A percentile compares a stretch with the other conserved stretches of the same genome.
phyloP scores from a whole-genome alignment of 2,113 vertebrate species.

The Carettochelys insculpta region DNA sequence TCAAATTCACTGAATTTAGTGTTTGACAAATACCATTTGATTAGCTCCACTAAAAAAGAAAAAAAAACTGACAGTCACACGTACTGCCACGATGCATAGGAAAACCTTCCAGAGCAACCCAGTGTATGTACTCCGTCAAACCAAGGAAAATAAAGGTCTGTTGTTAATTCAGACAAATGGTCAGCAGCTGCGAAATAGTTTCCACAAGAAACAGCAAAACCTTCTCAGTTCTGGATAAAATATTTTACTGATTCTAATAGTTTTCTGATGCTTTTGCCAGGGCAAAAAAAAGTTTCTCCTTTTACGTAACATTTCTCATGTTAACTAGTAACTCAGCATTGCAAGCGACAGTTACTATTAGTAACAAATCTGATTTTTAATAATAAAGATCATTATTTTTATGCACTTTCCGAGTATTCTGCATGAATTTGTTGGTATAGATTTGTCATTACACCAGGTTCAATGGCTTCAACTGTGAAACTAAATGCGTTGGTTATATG shows the following conservation, averaged over 20 bases:
- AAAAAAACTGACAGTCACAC: slow-evolving; percentile 17
- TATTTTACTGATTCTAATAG: slow-evolving; percentile 6
- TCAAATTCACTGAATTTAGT: background rate
- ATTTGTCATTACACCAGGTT: background rate
- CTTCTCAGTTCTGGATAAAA: slow-evolving; percentile 49
- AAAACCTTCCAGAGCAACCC: slow-evolving; percentile 56
- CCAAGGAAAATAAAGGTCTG: slow-evolving; percentile 74
- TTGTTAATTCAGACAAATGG: slow-evolving; percentile 78
- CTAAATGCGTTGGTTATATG: background rate
- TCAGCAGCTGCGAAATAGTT: slow-evolving; percentile 78
- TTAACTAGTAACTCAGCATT: slow-evolving; percentile 29
- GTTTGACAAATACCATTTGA: slow-evolving; percentile 20
- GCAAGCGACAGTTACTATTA: background rate
- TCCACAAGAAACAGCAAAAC: slow-evolving; percentile 69
- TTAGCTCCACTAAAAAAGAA: background rate
- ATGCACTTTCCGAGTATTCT: background rate
- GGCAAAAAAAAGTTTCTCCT: slow-evolving; percentile 26
- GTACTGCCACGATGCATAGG: slow-evolving; percentile 65
- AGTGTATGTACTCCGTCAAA: slow-evolving; percentile 71
- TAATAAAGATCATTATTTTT: background rate
- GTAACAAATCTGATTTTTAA: background rate
- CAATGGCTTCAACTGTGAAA: background rate
- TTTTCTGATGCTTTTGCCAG: slow-evolving; percentile 68
- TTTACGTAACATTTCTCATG: background rate
- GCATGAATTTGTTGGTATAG: background rate